Evolutionary conservation across 1,140 invertebrate species (phyloP), one percentile per base, ranked within the genome.

Genomic region (Papilio polytes): DNA sequence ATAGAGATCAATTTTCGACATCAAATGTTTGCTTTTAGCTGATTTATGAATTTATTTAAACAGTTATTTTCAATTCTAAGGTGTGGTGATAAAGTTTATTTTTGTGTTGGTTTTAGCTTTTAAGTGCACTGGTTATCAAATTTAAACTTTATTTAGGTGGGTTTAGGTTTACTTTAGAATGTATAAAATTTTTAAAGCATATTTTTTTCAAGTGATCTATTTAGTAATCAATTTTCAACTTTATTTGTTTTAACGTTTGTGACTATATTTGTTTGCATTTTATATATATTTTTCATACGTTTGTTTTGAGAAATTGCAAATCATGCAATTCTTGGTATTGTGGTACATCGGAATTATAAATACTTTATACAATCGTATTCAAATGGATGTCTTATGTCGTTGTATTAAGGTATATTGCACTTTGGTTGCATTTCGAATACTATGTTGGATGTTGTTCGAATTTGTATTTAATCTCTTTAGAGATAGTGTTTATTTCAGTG

Each of bases 321-420:
- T 56, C 53, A 18, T 9, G 53, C 8, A 56, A 20, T 56, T 56
- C 15, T 56, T n/a, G 53, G 53, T 56, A n/a, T 56, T 56, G 53
- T 51, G 48, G 48, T 56, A 20, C 20, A 56, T 56, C n/a, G 0
- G 53, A 56, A 20, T 56, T 56, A 20, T n/a, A 18, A 56, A 56
- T 56, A 56, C 53, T 56, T 56, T 56, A n/a, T 56, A 56, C 53
- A 20, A 56, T 56, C 20, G 53, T 56, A 56, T 56, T 56, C n/a
- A 20, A 56, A 56, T 56, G n/a, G 6, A 56, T 56, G 53, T 56
- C 53, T 56, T 56, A 56, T 56, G 0, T 6, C n/a, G 18, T 20
- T 10, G 53, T 56, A 9, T 56, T 56, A 56, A 56, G 53, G 53
- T 56, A 9, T 56, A 20, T 56, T 56, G 53, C 53, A 56, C 53